Evolutionary conservation across 1,140 invertebrate genomes (phyloP).

Genomic region (Rhopalosiphum padi): DNA sequence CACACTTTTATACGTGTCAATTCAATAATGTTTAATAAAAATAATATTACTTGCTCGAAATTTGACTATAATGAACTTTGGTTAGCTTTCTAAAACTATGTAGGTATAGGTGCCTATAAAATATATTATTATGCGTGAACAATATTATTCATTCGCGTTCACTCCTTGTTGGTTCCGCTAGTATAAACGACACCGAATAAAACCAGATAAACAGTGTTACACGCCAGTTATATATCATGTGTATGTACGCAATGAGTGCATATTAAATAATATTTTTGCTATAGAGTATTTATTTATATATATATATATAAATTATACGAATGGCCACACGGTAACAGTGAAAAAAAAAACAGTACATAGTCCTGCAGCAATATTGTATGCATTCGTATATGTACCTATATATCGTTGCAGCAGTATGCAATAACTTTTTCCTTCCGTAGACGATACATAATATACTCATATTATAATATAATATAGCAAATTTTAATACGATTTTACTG

Average conservation of each 20-base stretch:
- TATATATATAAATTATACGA: neutral
- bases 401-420: neutral
- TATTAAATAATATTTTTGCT: neutral
- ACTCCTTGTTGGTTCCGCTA: too few species aligned
- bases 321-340: neutral
- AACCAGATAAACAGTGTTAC: neutral
- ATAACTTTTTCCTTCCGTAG: neutral
- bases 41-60: neutral
- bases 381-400: neutral
- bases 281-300: neutral
- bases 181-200: neutral
- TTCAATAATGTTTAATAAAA: neutral
- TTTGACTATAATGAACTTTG: neutral
- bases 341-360: neutral
- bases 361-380: neutral
- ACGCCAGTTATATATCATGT: neutral
- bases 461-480: neutral
- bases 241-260: neutral
- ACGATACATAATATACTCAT: neutral
- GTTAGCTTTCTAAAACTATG: neutral
- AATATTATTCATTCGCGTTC: neutral
- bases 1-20: neutral
- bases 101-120: neutral
- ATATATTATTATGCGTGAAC: neutral
- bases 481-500: too few species aligned